Base-by-base conservation (phyloP, 2,888 invertebrate genomes). In the Drosophila anceps region DNA sequence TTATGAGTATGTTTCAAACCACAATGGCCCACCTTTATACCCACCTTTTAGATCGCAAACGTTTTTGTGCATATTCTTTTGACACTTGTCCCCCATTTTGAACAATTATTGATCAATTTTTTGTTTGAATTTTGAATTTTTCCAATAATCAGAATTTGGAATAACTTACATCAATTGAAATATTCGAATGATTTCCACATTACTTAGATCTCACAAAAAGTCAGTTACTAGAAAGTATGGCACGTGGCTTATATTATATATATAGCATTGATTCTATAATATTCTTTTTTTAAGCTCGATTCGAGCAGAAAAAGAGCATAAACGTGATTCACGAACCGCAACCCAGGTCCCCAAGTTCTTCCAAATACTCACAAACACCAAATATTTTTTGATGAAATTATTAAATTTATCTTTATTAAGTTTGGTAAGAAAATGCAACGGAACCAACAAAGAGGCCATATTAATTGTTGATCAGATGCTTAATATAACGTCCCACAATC, bases 401-500 rank as follows among this genome's bases (percentile, higher is more conserved):
- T 3, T 24, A 24, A 24, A 24, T 24, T 24, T 24, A 24, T 4
- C 24, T 24, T 24, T 24, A 24, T 24, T 31, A 33, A 33, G 13
- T 35, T 24, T 24, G 4, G 24, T 24, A 24, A 24, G 24, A 24
- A 24, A 24, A 4, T 24, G 24, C 24, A 24, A 24, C 24, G 4
- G 24, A 24, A 24, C 2, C 24, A 24, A 2, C 2, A 24, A 24
- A 24, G n/a, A n/a, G 8, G 3, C 4, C 2, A 18, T 18, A 39
- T 13, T n/a, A 50, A 1, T 9, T 24, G 8, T 9, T 48, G 5
- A 83, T 24, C 4, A 83, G 31, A 9, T 94, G 93, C 35, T 94
- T 93, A 43, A 96, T 95, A 82, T 95, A 96, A 59, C 94, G 94
- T 0, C 95, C 94, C 0, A 96, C 95, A 1, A 97, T 91, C 0